These are phyloP conservation scores for Caenorhabditis panamensis DNA, from an alignment of 2,888 invertebrate species.

Conservation along the genomic window DNA sequence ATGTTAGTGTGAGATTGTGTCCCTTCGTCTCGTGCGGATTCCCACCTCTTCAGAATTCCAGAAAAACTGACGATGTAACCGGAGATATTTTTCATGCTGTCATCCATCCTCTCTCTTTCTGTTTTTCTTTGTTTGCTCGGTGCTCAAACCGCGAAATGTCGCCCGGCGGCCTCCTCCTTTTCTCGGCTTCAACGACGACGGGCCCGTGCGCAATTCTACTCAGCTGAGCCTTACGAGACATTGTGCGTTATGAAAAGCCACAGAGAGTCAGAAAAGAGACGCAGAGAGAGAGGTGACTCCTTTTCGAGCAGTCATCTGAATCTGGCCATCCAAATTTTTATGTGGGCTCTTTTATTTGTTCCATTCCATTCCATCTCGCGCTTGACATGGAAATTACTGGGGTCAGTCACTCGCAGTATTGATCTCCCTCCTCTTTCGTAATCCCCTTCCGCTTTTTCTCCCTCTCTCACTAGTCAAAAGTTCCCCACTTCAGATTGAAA, in stretches of 20 bases:
- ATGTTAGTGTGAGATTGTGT: too few relatives aligned
- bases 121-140: conserved; percentile 36
- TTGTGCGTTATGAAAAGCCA: conserved; percentile 9
- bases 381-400: conserved; percentile 22
- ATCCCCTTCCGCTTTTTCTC: background rate
- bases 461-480: background rate
- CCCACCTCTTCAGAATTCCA: background rate
- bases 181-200: conserved; percentile 15
- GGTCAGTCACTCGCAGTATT: conserved; percentile 7
- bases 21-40: background rate
- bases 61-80: conserved; percentile 4
- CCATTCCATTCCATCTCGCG: too few relatives aligned
- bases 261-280: conserved; percentile 22
- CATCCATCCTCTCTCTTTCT: conserved; percentile 10
- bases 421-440: conserved; percentile 33
- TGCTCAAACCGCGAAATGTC: conserved; percentile 30
- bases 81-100: conserved; percentile 1
- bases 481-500: background rate
- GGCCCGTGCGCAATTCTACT: conserved; percentile 10
- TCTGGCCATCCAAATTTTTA: background rate
- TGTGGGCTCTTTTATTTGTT: background rate
- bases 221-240: conserved; percentile 39
- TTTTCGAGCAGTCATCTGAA: conserved; percentile 8
- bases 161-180: conserved; percentile 32
- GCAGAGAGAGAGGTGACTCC: background rate